Evolutionary conservation across 2,113 vertebrate genomes (phyloP).

Genomic region (Oncorhynchus keta): DNA sequence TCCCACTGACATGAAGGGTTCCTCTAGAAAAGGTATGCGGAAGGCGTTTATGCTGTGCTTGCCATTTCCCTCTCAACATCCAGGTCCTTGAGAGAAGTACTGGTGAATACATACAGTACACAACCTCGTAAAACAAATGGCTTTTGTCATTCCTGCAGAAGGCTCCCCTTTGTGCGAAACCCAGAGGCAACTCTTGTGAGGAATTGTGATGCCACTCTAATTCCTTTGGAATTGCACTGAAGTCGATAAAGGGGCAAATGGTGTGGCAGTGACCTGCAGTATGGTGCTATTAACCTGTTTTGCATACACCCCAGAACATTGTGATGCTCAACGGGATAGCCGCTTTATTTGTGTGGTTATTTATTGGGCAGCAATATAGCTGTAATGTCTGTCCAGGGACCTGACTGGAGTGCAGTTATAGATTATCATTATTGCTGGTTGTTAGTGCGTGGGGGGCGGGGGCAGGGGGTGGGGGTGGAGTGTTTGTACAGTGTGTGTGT

Average conservation of each 20-base stretch:
- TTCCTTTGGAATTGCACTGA: constrained; percentile 69
- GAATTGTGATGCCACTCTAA: constrained; percentile 74
- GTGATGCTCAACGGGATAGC: constrained; percentile 63
- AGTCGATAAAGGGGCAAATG: constrained; percentile 58
- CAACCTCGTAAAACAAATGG: constrained; percentile 78
- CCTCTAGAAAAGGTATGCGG: no score
- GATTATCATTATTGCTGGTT: constrained; percentile 78
- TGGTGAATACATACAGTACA: constrained; percentile 44
- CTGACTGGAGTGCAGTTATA: constrained; percentile 79
- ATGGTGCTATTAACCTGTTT: constrained; percentile 76
- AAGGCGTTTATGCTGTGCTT: background rate
- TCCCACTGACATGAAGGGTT: background rate
- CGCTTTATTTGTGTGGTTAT: constrained; percentile 77
- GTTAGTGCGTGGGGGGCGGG: constrained; percentile 21
- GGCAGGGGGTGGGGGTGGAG: constrained; percentile 10
- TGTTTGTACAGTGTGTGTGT: constrained; percentile 13
- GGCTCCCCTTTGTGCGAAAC: constrained; percentile 70
- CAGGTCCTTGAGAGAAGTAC: constrained; percentile 48
- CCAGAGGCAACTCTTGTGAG: constrained; percentile 62
- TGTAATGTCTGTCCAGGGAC: constrained; percentile 73
- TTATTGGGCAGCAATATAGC: constrained; percentile 74
- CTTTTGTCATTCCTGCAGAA: constrained; percentile 71
- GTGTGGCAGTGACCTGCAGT: constrained; percentile 74
- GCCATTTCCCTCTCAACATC: constrained; percentile 44
- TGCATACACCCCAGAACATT: constrained; percentile 65